A percentile compares a stretch with the other conserved stretches of the same genome.
These are phyloP conservation scores for Microvelia longipes DNA, from an alignment of 1,140 invertebrate species.

Conservation along the genomic window DNA sequence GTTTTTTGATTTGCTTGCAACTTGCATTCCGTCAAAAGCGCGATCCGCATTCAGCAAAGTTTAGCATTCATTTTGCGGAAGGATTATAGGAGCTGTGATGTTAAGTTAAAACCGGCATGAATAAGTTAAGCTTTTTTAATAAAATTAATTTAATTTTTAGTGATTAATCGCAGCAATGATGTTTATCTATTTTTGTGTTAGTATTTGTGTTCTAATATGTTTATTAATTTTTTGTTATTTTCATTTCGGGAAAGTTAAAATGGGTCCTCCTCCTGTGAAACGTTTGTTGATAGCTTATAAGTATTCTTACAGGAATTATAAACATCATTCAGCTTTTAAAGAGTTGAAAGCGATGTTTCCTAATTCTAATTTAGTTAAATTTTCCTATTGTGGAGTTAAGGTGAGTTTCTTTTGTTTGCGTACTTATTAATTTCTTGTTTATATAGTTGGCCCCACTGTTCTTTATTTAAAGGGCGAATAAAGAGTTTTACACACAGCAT, in stretches of 20 bases:
- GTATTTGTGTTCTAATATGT: background rate
- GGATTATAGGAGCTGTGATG: no score
- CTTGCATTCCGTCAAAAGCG: no score
- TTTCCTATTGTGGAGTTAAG: slow-evolving; percentile 10
- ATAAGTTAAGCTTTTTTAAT: no score
- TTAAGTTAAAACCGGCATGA: no score
- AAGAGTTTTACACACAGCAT: background rate
- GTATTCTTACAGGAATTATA: slow-evolving; percentile 7
- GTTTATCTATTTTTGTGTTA: no score
- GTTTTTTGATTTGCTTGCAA: no score
- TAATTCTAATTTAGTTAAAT: slow-evolving; percentile 1
- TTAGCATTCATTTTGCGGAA: no score
- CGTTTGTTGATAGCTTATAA: slow-evolving; percentile 13
- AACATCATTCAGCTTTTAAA: background rate
- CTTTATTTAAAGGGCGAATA: background rate
- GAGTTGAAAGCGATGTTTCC: background rate
- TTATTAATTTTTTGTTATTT: background rate
- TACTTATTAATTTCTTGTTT: background rate
- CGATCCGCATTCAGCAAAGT: no score
- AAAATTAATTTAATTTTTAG: no score
- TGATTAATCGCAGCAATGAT: no score
- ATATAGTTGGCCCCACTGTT: background rate
- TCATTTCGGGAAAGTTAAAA: background rate
- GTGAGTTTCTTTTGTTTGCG: slow-evolving; percentile 1
- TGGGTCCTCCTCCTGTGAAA: slow-evolving; percentile 7